Evolutionary conservation across 2,888 invertebrate species (phyloP), one percentile per base, ranked within the genome.

Genomic region (Pristionchus japonicus): DNA sequence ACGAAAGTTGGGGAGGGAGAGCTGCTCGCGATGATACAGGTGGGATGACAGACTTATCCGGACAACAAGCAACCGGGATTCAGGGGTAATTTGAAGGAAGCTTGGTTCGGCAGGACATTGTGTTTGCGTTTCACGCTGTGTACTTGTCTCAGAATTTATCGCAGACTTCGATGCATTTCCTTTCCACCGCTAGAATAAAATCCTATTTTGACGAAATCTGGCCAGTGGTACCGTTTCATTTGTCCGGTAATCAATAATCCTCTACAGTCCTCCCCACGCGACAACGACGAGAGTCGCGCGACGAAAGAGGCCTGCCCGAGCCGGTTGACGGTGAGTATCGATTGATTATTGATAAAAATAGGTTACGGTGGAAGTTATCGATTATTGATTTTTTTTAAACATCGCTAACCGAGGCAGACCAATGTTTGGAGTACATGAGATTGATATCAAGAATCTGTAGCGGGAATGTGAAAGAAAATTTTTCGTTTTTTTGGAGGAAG

Each of bases 241-340:
- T n/a, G n/a, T n/a, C n/a, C n/a, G n/a, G n/a, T n/a, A n/a, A n/a
- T n/a, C n/a, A n/a, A n/a, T n/a, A n/a, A n/a, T n/a, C 27, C 20
- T 47, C 17, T 77, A 1, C 77, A 85, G 85, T n/a, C 27, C 9
- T 20, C 27, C 13, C 34, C 47, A 11, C 31, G 86, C n/a, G 86
- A 86, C 70, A 86, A 86, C 49, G 86, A 86, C 17, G 86, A 86
- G 86, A 86, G 86, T 34, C 47, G 70, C 0, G 47, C 31, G 57
- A 85, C 86, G 34, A 57, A 3, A 70, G 70, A 70, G 20, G 31
- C 47, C 31, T 40, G 43, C 9, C 70, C 70, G 34, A 31, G 67
- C 47, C 70, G 43, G 20, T 17, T 83, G 13, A 83, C 49, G 49
- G 82, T 83, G 23, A 23, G 82, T n/a, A 1, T 23, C 23, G 20